These are phyloP conservation scores for Anneissia japonica DNA, from an alignment of 35 echinoderm and acorn worm species.

Conservation along the genomic window DNA sequence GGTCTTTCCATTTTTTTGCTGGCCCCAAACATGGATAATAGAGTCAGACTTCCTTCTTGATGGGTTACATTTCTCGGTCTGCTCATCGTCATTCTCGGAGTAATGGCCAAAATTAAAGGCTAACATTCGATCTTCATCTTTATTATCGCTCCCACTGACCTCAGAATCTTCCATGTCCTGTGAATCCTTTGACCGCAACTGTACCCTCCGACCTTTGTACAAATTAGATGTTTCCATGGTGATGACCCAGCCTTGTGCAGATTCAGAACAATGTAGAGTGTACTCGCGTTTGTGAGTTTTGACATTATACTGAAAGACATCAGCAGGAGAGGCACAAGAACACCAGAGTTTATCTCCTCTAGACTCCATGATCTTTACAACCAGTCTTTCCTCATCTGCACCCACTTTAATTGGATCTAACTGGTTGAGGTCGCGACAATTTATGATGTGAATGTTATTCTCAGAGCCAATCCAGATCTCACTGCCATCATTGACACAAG, in stretches of 20 bases:
- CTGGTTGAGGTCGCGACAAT: background rate
- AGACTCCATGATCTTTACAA: background rate
- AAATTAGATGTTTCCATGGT: background rate
- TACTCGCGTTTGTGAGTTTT: background rate
- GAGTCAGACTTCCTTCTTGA: background rate
- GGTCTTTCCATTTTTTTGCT: background rate
- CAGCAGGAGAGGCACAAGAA: background rate
- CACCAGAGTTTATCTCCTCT: slow-evolving; percentile 22
- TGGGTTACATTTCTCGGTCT: background rate
- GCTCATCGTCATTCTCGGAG: background rate
- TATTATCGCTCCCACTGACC: slow-evolving; percentile 1
- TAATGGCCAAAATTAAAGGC: slow-evolving; percentile 4
- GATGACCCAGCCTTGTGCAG: background rate
- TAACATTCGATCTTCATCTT: slow-evolving; percentile 4
- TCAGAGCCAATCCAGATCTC: slow-evolving; percentile 44
- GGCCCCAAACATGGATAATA: background rate
- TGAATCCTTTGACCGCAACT: slow-evolving; percentile 3
- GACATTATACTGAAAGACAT: slow-evolving; percentile 18
- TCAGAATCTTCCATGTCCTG: slow-evolving; percentile 14
- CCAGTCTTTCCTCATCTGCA: background rate
- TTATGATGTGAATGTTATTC: slow-evolving; percentile 7
- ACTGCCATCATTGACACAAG: background rate
- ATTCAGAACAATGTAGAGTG: background rate
- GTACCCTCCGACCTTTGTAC: background rate
- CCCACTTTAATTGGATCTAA: background rate